Percentiles rank a stretch among this genome's conserved stretches.
phyloP scores from a whole-genome alignment of 2,113 vertebrate genomes.

The Lepisosteus osseus region DNA sequence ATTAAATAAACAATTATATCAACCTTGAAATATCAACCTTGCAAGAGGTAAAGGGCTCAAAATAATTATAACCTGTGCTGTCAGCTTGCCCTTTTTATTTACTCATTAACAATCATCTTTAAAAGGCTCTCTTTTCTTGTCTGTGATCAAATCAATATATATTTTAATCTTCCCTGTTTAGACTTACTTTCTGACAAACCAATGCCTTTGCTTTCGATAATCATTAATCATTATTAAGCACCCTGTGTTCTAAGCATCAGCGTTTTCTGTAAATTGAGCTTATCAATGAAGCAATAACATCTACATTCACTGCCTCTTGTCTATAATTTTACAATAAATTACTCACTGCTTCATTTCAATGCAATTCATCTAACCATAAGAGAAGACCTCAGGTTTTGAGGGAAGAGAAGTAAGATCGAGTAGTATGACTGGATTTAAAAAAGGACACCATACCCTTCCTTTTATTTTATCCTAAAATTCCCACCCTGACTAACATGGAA shows the following conservation, averaged over 20 bases:
- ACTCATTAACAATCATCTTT: not conserved
- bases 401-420: not conserved
- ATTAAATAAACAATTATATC: too few relatives aligned
- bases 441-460: too few relatives aligned
- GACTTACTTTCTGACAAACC: not conserved
- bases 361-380: too few relatives aligned
- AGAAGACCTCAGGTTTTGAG: not conserved
- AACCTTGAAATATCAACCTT: too few relatives aligned
- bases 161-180: conserved; percentile 4
- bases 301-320: too few relatives aligned
- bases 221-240: not conserved
- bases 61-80: not conserved
- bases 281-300: too few relatives aligned
- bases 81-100: not conserved
- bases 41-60: not conserved
- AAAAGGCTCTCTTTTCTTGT: not conserved
- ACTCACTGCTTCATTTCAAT: too few relatives aligned
- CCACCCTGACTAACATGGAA: too few relatives aligned
- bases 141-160: not conserved
- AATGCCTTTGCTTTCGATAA: not conserved
- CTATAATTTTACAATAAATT: too few relatives aligned
- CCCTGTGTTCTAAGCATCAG: not conserved
- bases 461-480: too few relatives aligned
- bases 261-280: too few relatives aligned
- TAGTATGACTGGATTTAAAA: too few relatives aligned